Base-by-base conservation (phyloP, 2,888 invertebrate species). In the Nesidiocoris tenuis region DNA sequence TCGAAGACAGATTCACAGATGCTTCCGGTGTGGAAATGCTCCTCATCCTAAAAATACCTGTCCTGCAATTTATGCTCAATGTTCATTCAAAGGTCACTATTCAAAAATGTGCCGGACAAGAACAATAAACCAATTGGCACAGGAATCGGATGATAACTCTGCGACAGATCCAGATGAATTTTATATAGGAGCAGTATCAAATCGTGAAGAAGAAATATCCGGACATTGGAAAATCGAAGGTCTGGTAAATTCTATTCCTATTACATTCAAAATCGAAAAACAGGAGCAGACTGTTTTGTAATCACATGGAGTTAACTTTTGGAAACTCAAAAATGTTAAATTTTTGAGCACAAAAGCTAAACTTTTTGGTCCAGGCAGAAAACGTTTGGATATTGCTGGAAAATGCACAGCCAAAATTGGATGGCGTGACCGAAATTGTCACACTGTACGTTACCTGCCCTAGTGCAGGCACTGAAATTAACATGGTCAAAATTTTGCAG, bases 281-380 rank as follows among this genome's bases (percentile, higher is more conserved):
- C 72, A 1, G 72, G 61, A 2, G 72, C 72, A 9, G 72, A 72
- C 24, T 61, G 61, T 21, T 61, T 61, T 5, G 61, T 72, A 7
- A 12, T 72, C 1, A 25, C 25, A 5, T 54, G 61, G 54, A 3
- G 3, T 1, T n/a, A 21, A 61, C 21, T 59, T 1, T 17, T 18
- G 16, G 9, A 72, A 72, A 61, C 22, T 72, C 9, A 22, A 16
- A 19, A 17, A 12, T 25, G 25, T 12, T 23, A 39, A 39, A 39
- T 12, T 39, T 39, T 7, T 39, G 39, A 39, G 5, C 12, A 39
- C 61, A 12, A 63, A 25, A 17, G 19, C 24, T 22, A 72, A 25
- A 18, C 39, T 72, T n/a, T 63, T 25, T 54, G 72, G 72, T 5
- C 72, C 72, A 25, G 72, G 72, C 5, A 22, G 63, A 9, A 61